These are phyloP conservation scores for Aromia moschata DNA, from an alignment of 2,888 invertebrate species.

Conservation along the genomic window DNA sequence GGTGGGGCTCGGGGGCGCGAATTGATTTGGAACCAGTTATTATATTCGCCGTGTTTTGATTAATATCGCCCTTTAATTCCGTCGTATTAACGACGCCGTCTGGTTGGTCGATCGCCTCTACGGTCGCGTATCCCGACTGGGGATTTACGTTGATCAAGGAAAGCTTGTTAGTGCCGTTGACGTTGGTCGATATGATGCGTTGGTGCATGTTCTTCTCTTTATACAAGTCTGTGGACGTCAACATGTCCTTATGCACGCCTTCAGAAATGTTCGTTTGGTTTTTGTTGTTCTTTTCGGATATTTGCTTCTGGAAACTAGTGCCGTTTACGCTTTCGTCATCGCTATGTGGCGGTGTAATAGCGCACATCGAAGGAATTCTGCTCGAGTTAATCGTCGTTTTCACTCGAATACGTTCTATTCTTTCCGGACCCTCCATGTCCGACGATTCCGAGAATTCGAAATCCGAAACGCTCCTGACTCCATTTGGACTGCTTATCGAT, in stretches of 20 bases:
- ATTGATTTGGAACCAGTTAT: slow-evolving; percentile 40
- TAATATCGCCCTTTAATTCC: slow-evolving; percentile 6
- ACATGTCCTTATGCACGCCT: slow-evolving; percentile 32
- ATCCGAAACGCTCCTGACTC: slow-evolving; percentile 76
- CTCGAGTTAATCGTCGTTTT: slow-evolving; percentile 89
- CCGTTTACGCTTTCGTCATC: slow-evolving; percentile 79
- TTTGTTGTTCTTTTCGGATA: slow-evolving; percentile 43
- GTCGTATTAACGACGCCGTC: slow-evolving; percentile 23
- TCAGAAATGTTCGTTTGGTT: slow-evolving; percentile 31
- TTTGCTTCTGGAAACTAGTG: slow-evolving; percentile 38
- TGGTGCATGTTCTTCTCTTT: slow-evolving; percentile 38
- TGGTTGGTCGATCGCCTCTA: slow-evolving; percentile 53
- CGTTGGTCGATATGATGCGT: slow-evolving; percentile 42
- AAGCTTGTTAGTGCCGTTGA: slow-evolving; percentile 48
- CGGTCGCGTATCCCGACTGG: slow-evolving; percentile 59
- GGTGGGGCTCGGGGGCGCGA: slow-evolving; percentile 58
- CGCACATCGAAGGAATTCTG: slow-evolving; percentile 91
- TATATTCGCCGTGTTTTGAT: slow-evolving; percentile 27
- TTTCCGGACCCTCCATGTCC: slow-evolving; percentile 86
- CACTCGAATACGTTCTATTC: slow-evolving; percentile 84
- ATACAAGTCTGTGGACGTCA: slow-evolving; percentile 38
- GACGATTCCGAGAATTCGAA: slow-evolving; percentile 88
- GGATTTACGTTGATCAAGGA: slow-evolving; percentile 58
- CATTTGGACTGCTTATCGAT: slow-evolving; percentile 76
- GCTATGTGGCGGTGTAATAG: slow-evolving; percentile 87